phyloP scores from a whole-genome alignment of 2,797 vertebrate genomes.

The Melanogrammus aeglefinus region DNA sequence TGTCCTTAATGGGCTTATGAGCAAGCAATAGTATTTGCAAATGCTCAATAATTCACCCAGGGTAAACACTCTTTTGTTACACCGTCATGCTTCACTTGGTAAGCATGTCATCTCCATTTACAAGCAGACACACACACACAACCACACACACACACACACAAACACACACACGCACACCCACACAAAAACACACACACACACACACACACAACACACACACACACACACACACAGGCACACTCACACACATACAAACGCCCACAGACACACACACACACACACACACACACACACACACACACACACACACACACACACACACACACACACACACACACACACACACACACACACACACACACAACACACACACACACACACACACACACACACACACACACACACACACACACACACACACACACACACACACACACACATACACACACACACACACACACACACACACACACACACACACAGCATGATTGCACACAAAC shows the following conservation, averaged over 20 bases:
- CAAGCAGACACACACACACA: conserved; percentile 28
- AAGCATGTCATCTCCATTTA: conserved; percentile 39
- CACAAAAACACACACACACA: no score
- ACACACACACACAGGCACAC: no score
- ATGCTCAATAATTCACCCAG: conserved; percentile 54
- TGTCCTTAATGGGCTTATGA: conserved; percentile 34
- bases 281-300: conserved; percentile 16
- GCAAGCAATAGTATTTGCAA: conserved; percentile 41
- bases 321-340: background rate
- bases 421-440: background rate
- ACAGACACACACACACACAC: background rate
- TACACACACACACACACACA: background rate
- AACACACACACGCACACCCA: background rate
- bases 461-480: background rate
- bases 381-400: background rate
- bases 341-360: background rate
- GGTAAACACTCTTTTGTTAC: conserved; percentile 48
- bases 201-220: no score
- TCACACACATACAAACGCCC: no score
- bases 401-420: no score
- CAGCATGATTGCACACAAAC: conserved; percentile 14
- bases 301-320: background rate
- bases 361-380: background rate
- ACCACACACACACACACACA: background rate
- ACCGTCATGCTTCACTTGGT: conserved; percentile 27